Evolutionary conservation across 2,888 invertebrate genomes (phyloP), one percentile per base, ranked within the genome.

Genomic region (Tipula unca): DNA sequence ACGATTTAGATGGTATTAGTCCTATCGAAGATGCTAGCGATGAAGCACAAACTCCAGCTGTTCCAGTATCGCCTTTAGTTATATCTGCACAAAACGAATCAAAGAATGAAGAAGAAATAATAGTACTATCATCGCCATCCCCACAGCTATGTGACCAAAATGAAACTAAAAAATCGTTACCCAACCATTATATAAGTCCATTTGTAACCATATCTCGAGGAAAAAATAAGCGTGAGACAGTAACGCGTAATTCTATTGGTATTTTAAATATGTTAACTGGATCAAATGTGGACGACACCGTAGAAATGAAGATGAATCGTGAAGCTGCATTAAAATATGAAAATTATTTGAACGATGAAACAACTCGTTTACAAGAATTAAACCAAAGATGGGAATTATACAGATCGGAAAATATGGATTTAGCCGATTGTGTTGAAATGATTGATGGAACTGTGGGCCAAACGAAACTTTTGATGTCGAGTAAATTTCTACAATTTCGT

Each of bases 401-500:
- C 25, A 90, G 90, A 87, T 87, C 3, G 6, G 85, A 84, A n/a
- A 69, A 54, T 17, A 86, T 87, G 48, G 87, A 89, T 32, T 86
- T 89, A 32, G 92, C 92, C 87, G 92, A 92, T 87, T 91, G 90
- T 0, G 87, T 87, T 1, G 91, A 91, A 87, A 89, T 91, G 87
- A 92, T 95, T 39, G 91, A 94, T 87, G 93, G 94, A 82, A 93
- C 94, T 0, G 92, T 94, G 85, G 95, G 95, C 0, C 95, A 95
- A 90, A 94, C 95, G 0, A 92, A 92, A 87, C 90, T 95, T 17
- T 90, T 95, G 14, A 91, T 94, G 4, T 91, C 90, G 10, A 94
- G 95, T 88, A 95, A 95, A 88, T 94, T 95, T 88, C 90, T 93
- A 88, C 94, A 95, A 89, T 95, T 95, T 89, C 89, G 91, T 85